These are phyloP conservation scores for Sycobia sp. DNA, from an alignment of 1,140 invertebrate species.

Conservation along the genomic window DNA sequence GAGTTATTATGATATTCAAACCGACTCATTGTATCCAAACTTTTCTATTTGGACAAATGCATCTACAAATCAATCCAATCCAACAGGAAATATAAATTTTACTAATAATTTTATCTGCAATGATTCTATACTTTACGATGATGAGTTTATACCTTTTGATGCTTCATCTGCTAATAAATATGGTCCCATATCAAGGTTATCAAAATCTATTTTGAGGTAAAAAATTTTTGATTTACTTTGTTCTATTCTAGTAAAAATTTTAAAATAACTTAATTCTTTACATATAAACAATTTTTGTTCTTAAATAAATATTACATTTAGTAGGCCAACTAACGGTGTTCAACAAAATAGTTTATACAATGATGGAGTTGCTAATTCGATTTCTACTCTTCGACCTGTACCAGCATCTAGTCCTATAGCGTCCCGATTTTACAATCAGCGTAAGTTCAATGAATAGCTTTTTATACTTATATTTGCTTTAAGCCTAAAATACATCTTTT, in stretches of 20 bases:
- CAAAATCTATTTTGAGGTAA: slow-evolving; percentile 59
- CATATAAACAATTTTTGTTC: no score
- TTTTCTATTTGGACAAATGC: slow-evolving; percentile 60
- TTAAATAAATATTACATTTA: not conserved
- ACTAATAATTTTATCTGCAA: slow-evolving; percentile 67
- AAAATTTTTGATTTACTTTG: not conserved
- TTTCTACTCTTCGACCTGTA: slow-evolving; percentile 61
- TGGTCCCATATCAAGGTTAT: slow-evolving; percentile 78
- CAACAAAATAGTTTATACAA: slow-evolving; percentile 55
- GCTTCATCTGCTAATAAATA: slow-evolving; percentile 75
- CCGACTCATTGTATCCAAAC: slow-evolving; percentile 52
- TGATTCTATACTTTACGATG: slow-evolving; percentile 71
- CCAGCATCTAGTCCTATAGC: slow-evolving; percentile 64
- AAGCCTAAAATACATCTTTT: no score
- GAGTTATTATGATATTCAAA: slow-evolving; percentile 56
- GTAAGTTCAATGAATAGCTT: slow-evolving; percentile 45
- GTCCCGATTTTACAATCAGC: slow-evolving; percentile 62
- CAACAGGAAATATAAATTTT: slow-evolving; percentile 51
- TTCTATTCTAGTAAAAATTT: no score
- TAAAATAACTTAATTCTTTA: no score
- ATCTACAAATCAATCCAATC: slow-evolving; percentile 51
- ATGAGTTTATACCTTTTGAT: slow-evolving; percentile 79
- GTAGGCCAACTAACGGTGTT: slow-evolving; percentile 49
- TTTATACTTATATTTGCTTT: not conserved
- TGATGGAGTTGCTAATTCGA: slow-evolving; percentile 50